Evolutionary conservation across 2,888 invertebrate genomes (phyloP), one percentile per base, ranked within the genome.

Genomic region (Scaptodrosophila latifasciaeformis): DNA sequence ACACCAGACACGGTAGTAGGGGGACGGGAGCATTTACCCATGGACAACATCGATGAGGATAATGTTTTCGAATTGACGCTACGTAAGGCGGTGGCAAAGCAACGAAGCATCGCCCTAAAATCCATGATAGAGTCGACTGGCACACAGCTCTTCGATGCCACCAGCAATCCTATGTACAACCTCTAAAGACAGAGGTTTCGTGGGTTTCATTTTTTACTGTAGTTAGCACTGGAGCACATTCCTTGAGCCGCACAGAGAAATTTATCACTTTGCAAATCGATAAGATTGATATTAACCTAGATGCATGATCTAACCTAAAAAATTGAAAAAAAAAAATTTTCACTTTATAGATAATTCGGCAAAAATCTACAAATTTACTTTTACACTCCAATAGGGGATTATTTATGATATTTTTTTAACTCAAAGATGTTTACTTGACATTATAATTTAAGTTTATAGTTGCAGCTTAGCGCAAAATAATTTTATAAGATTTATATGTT

Each of bases 81-180:
- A 39, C 82, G 86, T 2, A 84, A 85, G 57, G 86, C 86, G 39
- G 90, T 89, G 50, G 89, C 90, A 57, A 89, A 89, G 30, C 89
- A 89, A 72, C 89, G 90, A 52, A 90, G 90, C 17, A 89, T 90
- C 70, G 89, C 90, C 57, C 86, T 90, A 47, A 88, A 88, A 59
- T 88, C 89, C 35, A 88, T 90, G 84, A 89, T 90, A 40, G 88
- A 89, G 65, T 88, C 89, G 5, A 90, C 90, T 24, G 90, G 90
- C 39, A 89, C 89, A 57, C 90, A 90, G 76, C 80, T 90, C 24
- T 86, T 85, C 27, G 86, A 86, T 57, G 86, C 86, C 18, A 85
- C 86, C 44, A 85, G 81, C 65, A 86, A 85, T 71, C 85, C 85
- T 49, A 82, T 86, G 82, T 84, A 85, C 68, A 85, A 85, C 69